phyloP scores from a whole-genome alignment of 2,113 vertebrate genomes.

The Neolamprologus sp. region DNA sequence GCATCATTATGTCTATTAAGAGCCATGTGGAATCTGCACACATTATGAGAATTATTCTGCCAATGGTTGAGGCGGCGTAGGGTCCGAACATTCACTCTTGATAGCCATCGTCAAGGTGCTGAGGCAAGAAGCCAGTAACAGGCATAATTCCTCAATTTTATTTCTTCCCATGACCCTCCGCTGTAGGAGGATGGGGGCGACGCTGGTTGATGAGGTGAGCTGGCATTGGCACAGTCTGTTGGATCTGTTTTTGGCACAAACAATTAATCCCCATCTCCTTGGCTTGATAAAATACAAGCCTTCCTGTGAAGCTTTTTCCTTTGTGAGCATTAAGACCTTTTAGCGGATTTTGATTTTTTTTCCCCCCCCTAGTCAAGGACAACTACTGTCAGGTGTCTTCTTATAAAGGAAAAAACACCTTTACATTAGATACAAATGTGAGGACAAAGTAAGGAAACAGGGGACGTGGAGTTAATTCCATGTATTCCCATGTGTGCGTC shows the following conservation, averaged over 20 bases:
- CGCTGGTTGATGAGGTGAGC: slow-evolving; percentile 41
- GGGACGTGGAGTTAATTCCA: background rate
- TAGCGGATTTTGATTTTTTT: background rate
- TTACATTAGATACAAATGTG: background rate
- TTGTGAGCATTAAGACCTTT: background rate
- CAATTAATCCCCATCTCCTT: slow-evolving; percentile 41
- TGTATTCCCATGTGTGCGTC: background rate
- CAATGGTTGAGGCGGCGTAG: slow-evolving; percentile 30
- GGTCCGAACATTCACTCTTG: slow-evolving; percentile 18
- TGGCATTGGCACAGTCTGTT: slow-evolving; percentile 10
- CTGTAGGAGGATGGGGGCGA: slow-evolving; percentile 24
- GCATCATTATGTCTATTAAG: slow-evolving; percentile 84
- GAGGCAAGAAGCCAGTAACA: slow-evolving; percentile 44
- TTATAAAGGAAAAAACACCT: background rate
- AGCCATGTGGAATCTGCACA: slow-evolving; percentile 84
- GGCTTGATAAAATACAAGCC: slow-evolving; percentile 10
- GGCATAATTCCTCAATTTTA: slow-evolving; percentile 59
- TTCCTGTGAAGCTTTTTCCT: slow-evolving; percentile 11
- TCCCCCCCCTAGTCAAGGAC: background rate
- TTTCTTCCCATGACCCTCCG: slow-evolving; percentile 59
- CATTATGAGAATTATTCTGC: slow-evolving; percentile 88
- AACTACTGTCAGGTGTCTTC: background rate
- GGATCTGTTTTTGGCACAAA: slow-evolving; percentile 37
- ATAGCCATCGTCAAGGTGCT: slow-evolving; percentile 38
- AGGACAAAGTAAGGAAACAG: background rate